Percentiles rank a stretch among this genome's conserved stretches.
These are phyloP conservation scores for Arrhopalites spinosus DNA, from an alignment of 2,888 invertebrate species.

Conservation along the genomic window DNA sequence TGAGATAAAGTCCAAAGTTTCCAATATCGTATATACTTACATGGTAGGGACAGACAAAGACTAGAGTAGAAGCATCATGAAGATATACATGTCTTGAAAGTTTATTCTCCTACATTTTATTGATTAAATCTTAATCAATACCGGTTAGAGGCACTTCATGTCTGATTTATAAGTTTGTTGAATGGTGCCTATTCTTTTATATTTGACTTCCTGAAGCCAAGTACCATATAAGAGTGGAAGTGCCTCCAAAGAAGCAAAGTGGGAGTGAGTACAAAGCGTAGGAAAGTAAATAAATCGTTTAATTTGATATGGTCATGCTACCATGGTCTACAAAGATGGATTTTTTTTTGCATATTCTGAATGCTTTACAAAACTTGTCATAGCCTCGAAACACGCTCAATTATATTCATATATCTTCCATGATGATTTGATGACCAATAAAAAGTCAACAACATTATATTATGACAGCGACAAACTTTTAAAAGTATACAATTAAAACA, in stretches of 20 bases:
- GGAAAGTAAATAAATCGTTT: not conserved
- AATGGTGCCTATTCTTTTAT: not conserved
- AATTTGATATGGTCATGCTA: conserved; percentile 22
- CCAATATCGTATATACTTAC: too few relatives aligned
- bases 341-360: not conserved
- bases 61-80: too few relatives aligned
- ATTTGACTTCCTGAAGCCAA: conserved; percentile 9
- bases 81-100: not conserved
- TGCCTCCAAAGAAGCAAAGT: conserved; percentile 12
- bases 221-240: conserved; percentile 11
- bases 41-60: too few relatives aligned
- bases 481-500: not conserved
- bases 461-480: not conserved
- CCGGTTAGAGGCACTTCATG: conserved; percentile 17
- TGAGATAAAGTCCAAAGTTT: too few relatives aligned
- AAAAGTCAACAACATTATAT: conserved; percentile 16
- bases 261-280: not conserved
- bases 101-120: conserved; percentile 10
- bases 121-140: conserved; percentile 27
- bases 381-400: not conserved
- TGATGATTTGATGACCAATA: not conserved
- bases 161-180: conserved; percentile 22
- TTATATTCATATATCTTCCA: too few relatives aligned
- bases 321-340: not conserved
- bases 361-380: too few relatives aligned